Conservation (phyloP, 2,888 invertebrate genomes). For the Hyppa rectilinea region DNA sequence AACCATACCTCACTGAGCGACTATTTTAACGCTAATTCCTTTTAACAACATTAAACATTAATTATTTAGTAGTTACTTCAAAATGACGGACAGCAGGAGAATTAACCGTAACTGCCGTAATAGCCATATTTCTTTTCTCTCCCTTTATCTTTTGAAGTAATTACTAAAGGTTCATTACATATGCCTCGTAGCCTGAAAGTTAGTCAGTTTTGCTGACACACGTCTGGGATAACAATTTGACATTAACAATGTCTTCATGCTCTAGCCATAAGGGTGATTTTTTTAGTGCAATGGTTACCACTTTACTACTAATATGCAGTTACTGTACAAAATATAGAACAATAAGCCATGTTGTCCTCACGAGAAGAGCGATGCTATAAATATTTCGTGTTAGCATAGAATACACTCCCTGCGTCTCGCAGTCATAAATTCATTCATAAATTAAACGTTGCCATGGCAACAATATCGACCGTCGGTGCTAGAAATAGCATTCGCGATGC, state of each 20-base stretch:
- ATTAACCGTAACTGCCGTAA: background rate
- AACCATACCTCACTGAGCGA: background rate
- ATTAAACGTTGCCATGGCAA: slow-evolving; percentile 62
- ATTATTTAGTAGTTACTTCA: too few relatives aligned
- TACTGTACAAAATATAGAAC: slow-evolving; percentile 39
- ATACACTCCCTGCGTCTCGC: slow-evolving; percentile 34
- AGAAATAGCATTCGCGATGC: slow-evolving; percentile 46
- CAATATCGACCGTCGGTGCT: slow-evolving; percentile 41
- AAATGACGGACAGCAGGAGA: background rate
- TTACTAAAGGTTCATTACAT: background rate
- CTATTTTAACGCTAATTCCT: background rate
- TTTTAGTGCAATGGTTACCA: background rate
- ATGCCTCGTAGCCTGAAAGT: background rate
- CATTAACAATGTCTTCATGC: background rate
- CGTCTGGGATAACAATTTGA: background rate
- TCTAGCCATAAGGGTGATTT: background rate
- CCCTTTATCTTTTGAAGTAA: slow-evolving; percentile 9
- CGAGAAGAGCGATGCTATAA: slow-evolving; percentile 46
- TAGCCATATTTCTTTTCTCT: background rate
- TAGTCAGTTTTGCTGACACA: slow-evolving; percentile 25
- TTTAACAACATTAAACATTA: background rate
- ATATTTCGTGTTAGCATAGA: slow-evolving; percentile 50
- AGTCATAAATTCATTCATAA: slow-evolving; percentile 64
- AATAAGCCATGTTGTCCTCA: slow-evolving; percentile 37
- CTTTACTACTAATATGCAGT: background rate